Evolutionary conservation across 1,140 invertebrate genomes (phyloP), one percentile per base, ranked within the genome.

Genomic region (Himalopsyche phryganea): DNA sequence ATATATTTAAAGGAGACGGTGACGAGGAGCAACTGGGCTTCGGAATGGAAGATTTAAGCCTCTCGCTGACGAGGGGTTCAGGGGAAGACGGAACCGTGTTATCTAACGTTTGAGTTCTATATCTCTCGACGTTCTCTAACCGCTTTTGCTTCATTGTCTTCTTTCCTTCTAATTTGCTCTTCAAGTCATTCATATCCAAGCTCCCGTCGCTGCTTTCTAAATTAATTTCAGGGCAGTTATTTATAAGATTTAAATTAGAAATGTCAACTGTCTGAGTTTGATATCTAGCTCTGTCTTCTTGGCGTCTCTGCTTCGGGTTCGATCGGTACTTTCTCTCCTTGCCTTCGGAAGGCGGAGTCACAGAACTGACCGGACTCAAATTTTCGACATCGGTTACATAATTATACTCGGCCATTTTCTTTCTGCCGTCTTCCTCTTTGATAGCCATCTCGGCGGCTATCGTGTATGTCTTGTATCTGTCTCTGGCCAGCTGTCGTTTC

Each of bases 391-490:
- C 19, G 28, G 10, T n/a, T 6, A n/a, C 13, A 7, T 1, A 15
- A 52, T 81, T 15, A 18, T 10, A 40, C 6, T 47, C 50, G 7
- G 6, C 13, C 20, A 35, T 60, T 40, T 65, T 69, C 3, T 66
- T 66, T 3, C 48, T 19, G 9, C 40, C 55, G 15, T 61, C 46
- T 56, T 66, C 45, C 46, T 65, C 46, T 20, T 74, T 75, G 0
- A 71, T 66, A 17, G 75, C 72, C 41, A 57, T 50, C 44, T 80
- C 81, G 13, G 83, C 83, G 11, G 80, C 83, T 33, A 91, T 88
- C 0, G 87, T 90, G 64, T 90, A 90, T 0, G 89, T 91, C 67
- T 83, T 85, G 66, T 87, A 91, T 48, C 89, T 80, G 63, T 91
- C 87, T 67, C 88, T 88, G 1, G 83, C 80, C 17, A 86, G 66